These are phyloP conservation scores for Dendrolimus punctatus DNA, from an alignment of 1,140 invertebrate genomes.

Conservation along the genomic window DNA sequence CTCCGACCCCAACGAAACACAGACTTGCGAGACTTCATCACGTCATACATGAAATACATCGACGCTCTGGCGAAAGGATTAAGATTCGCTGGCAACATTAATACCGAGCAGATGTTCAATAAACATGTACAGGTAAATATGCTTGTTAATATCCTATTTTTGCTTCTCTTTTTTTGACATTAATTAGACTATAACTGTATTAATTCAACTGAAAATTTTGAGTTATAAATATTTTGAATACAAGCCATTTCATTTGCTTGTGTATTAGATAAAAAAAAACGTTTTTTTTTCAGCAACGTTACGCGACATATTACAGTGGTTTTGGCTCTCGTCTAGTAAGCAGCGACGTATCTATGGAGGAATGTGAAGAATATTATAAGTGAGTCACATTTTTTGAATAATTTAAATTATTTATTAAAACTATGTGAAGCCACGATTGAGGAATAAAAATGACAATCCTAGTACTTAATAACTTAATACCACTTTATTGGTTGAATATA, in stretches of 20 bases:
- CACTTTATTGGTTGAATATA: no score
- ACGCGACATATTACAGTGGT: slow-evolving; percentile 72
- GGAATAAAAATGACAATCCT: no score
- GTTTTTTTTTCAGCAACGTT: slow-evolving; percentile 58
- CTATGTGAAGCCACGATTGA: no score
- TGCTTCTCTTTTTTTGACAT: no score
- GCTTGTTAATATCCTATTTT: no score
- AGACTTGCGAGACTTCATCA: slow-evolving; percentile 73
- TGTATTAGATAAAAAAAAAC: no score
- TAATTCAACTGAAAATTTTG: no score
- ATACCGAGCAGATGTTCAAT: slow-evolving; percentile 58
- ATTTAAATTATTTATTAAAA: no score
- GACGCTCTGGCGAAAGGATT: slow-evolving; percentile 75
- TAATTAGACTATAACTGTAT: no score
- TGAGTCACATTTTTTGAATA: slow-evolving; percentile 13
- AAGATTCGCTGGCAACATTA: slow-evolving; percentile 68
- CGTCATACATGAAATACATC: slow-evolving; percentile 73
- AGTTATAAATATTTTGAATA: no score
- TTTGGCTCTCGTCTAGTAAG: slow-evolving; percentile 73
- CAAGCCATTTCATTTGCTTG: no score
- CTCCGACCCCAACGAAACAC: slow-evolving; percentile 70
- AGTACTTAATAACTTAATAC: no score
- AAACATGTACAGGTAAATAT: slow-evolving; percentile 65
- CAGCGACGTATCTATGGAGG: slow-evolving; percentile 73
- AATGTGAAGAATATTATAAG: slow-evolving; percentile 72